Percentiles rank a stretch among this genome's conserved stretches.
phyloP scores from a whole-genome alignment of 2,113 vertebrate genomes.

The Alces alces region DNA sequence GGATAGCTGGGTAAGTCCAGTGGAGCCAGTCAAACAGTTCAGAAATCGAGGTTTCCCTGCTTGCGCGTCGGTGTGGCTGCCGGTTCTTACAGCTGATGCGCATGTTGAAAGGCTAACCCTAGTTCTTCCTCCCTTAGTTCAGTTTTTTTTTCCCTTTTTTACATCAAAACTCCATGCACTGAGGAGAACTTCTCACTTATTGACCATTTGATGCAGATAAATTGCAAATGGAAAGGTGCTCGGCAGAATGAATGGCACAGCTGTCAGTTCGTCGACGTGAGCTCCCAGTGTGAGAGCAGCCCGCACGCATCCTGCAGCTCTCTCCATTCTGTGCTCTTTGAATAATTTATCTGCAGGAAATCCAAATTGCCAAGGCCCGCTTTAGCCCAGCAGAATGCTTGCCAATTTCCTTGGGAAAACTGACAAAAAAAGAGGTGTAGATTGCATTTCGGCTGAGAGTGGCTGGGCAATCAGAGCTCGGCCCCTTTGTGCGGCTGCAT shows the following conservation, averaged over 20 bases:
- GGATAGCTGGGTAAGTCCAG: background rate
- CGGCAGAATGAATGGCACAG: background rate
- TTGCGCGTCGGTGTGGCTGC: accelerated
- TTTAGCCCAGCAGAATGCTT: conserved; percentile 76
- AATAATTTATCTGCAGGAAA: conserved; percentile 85
- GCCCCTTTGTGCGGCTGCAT: conserved; percentile 78
- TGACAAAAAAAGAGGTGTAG: conserved; percentile 66
- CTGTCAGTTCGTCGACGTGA: background rate
- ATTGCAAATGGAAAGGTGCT: conserved; percentile 34
- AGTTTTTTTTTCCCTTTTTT: background rate
- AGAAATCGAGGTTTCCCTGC: background rate
- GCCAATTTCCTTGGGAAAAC: conserved; percentile 80
- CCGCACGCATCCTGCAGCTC: background rate
- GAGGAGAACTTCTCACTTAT: background rate
- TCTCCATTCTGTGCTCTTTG: conserved; percentile 67
- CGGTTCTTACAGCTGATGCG: background rate
- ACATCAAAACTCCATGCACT: background rate
- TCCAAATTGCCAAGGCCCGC: conserved; percentile 77
- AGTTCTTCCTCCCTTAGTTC: background rate
- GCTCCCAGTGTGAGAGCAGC: background rate
- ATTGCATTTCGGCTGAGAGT: conserved; percentile 73
- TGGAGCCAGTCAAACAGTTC: background rate
- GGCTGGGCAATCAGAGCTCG: conserved; percentile 81
- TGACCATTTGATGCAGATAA: background rate
- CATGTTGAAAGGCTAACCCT: background rate